Evolutionary conservation across 1,140 invertebrate genomes (phyloP), one percentile per base, ranked within the genome.

Genomic region (Oppia nitens): DNA sequence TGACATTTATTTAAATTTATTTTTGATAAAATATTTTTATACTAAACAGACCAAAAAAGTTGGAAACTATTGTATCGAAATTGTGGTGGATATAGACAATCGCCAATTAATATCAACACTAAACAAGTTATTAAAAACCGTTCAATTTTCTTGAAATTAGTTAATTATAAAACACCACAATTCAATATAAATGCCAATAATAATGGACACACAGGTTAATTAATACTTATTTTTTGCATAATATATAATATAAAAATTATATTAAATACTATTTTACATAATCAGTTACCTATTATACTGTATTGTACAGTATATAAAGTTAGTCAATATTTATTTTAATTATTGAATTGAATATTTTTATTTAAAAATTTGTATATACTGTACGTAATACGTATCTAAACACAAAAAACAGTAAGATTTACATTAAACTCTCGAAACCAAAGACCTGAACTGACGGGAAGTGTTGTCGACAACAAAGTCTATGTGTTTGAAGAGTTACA

Each of bases 51-150:
- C 6, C 32, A 40, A 40, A 17, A 40, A 9, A 40, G 32, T 21
- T 86, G 83, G 84, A 76, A 78, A 3, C 75, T 83, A 32, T 70
- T 77, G 1, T 85, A 77, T 63, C 68, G 77, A 3, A 73, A 76
- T 14, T 86, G 84, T 63, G 71, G 78, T 26, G 84, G 84, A 26
- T 84, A 85, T 70, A 79, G 81, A 65, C 85, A 88, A 66, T 86
- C 83, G 53, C 85, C 85, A 0, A 86, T 88, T 45, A 81, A 87
- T 66, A 87, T 87, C 6, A 52, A 40, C 2, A 48, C 59, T 3
- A 26, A 1, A 11, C 17, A 60, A n/a, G 6, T 40, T 40, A 40
- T 6, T 9, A 40, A 17, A 17, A 40, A 40, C 17, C 50, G n/a
- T 23, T 21, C 21, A 24, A 17, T 52, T 17, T 24, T 4, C 24